Evolutionary conservation across 1,140 invertebrate genomes (phyloP).

Genomic region (Diabrotica undecimpunctata): DNA sequence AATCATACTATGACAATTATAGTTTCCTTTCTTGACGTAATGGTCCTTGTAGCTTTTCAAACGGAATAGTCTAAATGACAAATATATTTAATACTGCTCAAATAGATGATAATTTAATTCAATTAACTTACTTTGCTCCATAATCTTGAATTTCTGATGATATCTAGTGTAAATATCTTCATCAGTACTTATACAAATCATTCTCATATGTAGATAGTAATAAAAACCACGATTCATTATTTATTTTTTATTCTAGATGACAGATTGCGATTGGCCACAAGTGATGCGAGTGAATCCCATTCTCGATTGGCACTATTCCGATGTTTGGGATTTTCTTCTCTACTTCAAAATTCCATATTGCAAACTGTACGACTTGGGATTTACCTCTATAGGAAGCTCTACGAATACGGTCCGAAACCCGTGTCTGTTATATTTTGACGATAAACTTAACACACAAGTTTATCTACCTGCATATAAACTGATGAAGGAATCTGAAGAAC

Average conservation of each 20-base stretch:
- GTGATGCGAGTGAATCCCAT: slow-evolving; percentile 85
- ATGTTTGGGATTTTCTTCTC: slow-evolving; percentile 86
- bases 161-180: too few species aligned
- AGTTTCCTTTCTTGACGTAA: too few species aligned
- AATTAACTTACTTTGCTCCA: too few species aligned
- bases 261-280: slow-evolving; percentile 83
- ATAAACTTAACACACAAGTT: slow-evolving; percentile 44
- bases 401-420: slow-evolving; percentile 80
- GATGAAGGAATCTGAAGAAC: slow-evolving; percentile 63
- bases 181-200: too few species aligned
- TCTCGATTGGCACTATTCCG: slow-evolving; percentile 82
- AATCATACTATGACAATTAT: too few species aligned
- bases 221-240: too few species aligned
- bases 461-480: slow-evolving; percentile 81
- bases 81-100: too few species aligned
- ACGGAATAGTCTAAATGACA: too few species aligned
- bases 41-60: too few species aligned
- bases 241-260: slow-evolving; percentile 58
- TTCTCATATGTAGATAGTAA: too few species aligned
- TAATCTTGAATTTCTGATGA: too few species aligned
- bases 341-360: slow-evolving; percentile 81
- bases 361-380: slow-evolving; percentile 82
- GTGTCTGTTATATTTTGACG: slow-evolving; percentile 46
- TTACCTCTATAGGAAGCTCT: slow-evolving; percentile 80
- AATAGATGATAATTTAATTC: too few species aligned